phyloP scores from a whole-genome alignment of 2,888 invertebrate genomes.

The Venustoraphidia nigricollis region DNA sequence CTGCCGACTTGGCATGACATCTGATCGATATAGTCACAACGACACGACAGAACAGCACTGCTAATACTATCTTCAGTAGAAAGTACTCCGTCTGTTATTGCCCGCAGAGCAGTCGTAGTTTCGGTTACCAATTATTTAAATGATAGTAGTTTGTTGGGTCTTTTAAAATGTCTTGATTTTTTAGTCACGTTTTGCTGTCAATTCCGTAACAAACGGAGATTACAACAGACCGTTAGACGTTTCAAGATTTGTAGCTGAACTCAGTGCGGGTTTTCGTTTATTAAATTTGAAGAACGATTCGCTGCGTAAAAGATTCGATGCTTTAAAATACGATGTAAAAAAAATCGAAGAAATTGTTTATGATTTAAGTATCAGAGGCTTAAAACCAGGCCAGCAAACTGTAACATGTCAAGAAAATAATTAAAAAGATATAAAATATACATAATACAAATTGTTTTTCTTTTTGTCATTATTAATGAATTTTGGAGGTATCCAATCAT shows the following conservation, averaged over 20 bases:
- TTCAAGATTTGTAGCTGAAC: conserved; percentile 67
- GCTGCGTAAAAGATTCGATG: conserved; percentile 73
- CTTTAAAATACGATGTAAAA: conserved; percentile 80
- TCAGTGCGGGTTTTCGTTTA: conserved; percentile 80
- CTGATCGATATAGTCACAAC: too few species aligned
- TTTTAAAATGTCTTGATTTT: conserved; percentile 16
- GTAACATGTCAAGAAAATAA: neutral
- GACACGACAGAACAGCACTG: too few species aligned
- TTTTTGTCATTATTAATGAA: too few species aligned
- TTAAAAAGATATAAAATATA: neutral
- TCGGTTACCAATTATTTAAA: neutral
- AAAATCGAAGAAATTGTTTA: conserved; percentile 88
- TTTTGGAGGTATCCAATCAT: too few species aligned
- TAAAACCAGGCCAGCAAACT: conserved; percentile 29
- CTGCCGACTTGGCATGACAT: too few species aligned
- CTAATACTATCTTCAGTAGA: too few species aligned
- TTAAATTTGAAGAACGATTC: conserved; percentile 83
- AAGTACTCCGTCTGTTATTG: too few species aligned
- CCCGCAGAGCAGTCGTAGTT: too few species aligned
- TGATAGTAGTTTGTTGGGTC: neutral
- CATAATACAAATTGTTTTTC: too few species aligned
- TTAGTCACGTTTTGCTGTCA: conserved; percentile 65
- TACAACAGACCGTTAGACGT: conserved; percentile 69
- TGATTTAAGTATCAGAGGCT: conserved; percentile 68
- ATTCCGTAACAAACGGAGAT: conserved; percentile 71